Conservation (phyloP, 2,113 vertebrate genomes). For the Actinemys pallida region DNA sequence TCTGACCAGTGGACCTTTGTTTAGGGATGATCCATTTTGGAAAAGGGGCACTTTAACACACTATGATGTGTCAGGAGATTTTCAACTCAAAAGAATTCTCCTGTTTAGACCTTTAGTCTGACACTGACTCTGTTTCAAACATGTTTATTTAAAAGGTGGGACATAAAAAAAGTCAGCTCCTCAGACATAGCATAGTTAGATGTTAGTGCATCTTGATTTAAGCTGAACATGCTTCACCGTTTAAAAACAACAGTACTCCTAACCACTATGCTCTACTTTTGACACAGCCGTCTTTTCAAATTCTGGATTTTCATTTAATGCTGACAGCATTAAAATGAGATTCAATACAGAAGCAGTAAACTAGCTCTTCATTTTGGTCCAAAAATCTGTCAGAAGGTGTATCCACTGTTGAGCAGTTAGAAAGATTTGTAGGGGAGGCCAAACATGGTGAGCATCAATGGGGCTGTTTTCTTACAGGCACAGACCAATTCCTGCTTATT, state of each 20-base stretch:
- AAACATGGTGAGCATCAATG: background rate
- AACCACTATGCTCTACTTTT: background rate
- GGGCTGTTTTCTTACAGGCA: background rate
- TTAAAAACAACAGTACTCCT: background rate
- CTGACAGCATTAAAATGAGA: background rate
- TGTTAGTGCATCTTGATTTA: background rate
- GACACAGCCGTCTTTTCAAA: background rate
- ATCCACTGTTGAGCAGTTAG: background rate
- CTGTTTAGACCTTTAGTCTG: background rate
- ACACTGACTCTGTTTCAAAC: background rate
- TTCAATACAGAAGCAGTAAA: background rate
- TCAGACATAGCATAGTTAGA: background rate
- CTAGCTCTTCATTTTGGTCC: background rate
- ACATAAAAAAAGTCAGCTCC: background rate
- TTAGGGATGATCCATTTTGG: background rate
- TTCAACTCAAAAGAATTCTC: background rate
- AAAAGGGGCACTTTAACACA: background rate
- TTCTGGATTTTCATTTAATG: background rate
- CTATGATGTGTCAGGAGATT: background rate
- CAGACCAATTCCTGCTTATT: background rate
- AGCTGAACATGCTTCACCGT: background rate
- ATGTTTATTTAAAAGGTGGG: background rate
- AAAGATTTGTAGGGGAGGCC: background rate
- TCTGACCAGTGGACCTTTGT: background rate
- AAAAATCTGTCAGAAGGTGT: background rate